Conservation (phyloP, 2,797 vertebrate genomes). For the Chloroceryle amazona region DNA sequence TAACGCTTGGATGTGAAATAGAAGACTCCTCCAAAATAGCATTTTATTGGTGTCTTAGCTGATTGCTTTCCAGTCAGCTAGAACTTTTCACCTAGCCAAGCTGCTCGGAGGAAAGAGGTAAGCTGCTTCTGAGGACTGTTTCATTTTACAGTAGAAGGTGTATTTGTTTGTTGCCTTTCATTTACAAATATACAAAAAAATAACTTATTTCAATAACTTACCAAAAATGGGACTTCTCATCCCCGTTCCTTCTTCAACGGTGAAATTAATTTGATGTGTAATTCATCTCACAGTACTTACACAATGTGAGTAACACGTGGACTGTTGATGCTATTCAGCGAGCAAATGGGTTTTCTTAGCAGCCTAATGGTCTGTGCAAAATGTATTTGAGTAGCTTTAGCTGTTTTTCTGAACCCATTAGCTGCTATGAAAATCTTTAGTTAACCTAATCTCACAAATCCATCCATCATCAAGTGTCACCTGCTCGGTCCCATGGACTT, state of each 20-base stretch:
- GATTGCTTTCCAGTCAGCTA: neutral
- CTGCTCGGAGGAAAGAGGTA: neutral
- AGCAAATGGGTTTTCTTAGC: constrained; percentile 14
- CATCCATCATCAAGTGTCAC: neutral
- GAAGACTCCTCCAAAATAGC: neutral
- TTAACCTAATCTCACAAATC: neutral
- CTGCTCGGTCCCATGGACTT: neutral
- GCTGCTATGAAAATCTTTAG: constrained; percentile 31
- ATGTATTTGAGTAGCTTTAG: neutral
- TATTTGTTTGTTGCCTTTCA: neutral
- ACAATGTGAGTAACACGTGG: neutral
- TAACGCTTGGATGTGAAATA: neutral
- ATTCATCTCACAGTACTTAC: neutral
- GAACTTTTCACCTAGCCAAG: neutral
- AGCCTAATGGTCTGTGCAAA: constrained; percentile 35
- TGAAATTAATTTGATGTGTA: neutral
- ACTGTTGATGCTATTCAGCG: neutral
- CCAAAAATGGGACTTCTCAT: neutral
- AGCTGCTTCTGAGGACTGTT: neutral
- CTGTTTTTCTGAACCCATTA: constrained; percentile 14
- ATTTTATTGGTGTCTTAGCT: neutral
- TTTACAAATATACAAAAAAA: neutral
- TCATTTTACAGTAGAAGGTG: neutral
- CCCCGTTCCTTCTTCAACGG: neutral
- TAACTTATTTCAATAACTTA: neutral